These are phyloP conservation scores for Cylindroiulus punctatus DNA, from an alignment of 2,888 invertebrate species.

Conservation along the genomic window DNA sequence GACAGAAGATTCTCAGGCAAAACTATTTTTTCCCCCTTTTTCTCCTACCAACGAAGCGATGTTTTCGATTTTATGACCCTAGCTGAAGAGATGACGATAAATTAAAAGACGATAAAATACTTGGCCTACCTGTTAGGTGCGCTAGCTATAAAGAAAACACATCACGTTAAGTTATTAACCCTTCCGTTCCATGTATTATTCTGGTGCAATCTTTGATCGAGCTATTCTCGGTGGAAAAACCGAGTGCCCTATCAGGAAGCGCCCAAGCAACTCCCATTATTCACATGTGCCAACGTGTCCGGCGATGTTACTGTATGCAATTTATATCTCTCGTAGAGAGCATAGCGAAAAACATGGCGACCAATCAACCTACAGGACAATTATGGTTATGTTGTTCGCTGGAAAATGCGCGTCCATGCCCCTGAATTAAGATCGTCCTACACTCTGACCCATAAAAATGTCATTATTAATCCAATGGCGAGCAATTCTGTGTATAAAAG, in stretches of 20 bases:
- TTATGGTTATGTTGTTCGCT: background rate
- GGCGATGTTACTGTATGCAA: background rate
- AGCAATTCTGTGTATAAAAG: conserved; percentile 30
- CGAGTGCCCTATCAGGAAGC: background rate
- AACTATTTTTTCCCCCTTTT: too few species aligned
- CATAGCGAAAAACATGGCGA: background rate
- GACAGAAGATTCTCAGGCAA: too few species aligned
- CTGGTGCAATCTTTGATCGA: conserved; percentile 37
- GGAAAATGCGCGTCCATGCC: background rate
- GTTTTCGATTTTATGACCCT: too few species aligned
- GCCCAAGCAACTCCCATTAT: background rate
- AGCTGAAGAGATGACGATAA: background rate
- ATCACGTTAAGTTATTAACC: conserved; percentile 25
- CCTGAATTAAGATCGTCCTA: background rate
- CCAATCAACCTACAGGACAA: background rate
- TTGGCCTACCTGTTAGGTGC: background rate
- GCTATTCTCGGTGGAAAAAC: background rate
- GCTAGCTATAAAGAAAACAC: conserved; percentile 31
- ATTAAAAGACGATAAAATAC: background rate
- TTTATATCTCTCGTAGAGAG: background rate
- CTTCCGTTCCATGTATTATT: background rate
- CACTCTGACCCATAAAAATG: conserved; percentile 30
- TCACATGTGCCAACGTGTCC: background rate
- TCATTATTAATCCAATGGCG: conserved; percentile 19
- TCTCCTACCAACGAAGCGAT: too few species aligned